Evolutionary conservation across 1,140 invertebrate genomes (phyloP).

Genomic region (Pteromalus puparum): DNA sequence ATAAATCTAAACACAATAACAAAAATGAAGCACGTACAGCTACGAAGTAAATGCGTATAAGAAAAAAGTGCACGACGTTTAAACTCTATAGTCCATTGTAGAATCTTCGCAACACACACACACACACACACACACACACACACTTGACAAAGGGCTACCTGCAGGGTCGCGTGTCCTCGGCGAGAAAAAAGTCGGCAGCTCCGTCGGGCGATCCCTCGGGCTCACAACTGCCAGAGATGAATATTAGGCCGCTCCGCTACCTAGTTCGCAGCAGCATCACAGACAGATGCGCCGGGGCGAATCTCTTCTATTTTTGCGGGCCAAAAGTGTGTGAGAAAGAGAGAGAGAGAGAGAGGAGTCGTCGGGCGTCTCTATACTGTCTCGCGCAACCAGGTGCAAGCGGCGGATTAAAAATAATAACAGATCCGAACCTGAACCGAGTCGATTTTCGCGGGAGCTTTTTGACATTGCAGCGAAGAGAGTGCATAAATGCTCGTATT

Average conservation of each 20-base stretch:
- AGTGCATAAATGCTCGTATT: too few species aligned
- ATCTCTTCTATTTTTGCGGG: constrained; percentile 51
- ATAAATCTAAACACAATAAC: neutral
- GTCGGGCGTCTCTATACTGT: neutral
- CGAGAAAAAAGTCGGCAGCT: neutral
- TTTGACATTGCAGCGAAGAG: neutral
- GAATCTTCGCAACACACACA: too few species aligned
- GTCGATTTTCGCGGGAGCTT: neutral
- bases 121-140: neutral
- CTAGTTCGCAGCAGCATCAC: neutral
- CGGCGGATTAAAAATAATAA: constrained; percentile 47
- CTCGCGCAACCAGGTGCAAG: constrained; percentile 24
- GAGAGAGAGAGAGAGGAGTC: neutral
- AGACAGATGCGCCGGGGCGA: constrained; percentile 4
- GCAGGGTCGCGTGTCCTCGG: neutral
- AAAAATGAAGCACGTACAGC: neutral
- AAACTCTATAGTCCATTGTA: too few species aligned
- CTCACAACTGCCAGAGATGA: neutral
- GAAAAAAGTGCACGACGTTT: neutral
- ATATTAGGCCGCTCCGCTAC: constrained; percentile 10
- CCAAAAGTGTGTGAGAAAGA: neutral
- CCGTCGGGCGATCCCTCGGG: neutral
- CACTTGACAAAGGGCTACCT: constrained; percentile 7
- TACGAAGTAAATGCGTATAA: neutral
- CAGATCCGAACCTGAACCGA: constrained; percentile 2